Evolutionary conservation across 2,113 vertebrate genomes (phyloP).

Genomic region (Pontoporia blainvillei): DNA sequence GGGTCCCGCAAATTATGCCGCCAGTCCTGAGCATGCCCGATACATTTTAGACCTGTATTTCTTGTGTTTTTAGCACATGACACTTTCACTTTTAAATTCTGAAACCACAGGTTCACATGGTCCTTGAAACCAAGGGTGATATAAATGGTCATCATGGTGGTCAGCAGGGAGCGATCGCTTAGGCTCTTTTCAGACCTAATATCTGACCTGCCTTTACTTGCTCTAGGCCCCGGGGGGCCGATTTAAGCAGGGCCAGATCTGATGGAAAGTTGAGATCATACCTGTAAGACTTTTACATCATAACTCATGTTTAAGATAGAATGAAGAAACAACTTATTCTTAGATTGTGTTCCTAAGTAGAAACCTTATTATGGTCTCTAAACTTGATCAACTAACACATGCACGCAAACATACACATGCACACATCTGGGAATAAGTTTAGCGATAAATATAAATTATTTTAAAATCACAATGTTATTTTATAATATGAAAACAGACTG

Average conservation of each 20-base stretch:
- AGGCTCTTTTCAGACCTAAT: not conserved
- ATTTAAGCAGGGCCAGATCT: not conserved
- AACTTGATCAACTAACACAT: not conserved
- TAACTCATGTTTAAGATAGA: slow-evolving; percentile 9
- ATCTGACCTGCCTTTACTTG: not conserved
- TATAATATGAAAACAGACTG: not conserved
- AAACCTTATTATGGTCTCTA: not conserved
- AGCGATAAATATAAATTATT: not conserved
- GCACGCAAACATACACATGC: not conserved
- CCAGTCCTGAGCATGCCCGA: slow-evolving; percentile 22
- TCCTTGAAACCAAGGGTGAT: not conserved
- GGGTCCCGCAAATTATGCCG: not conserved
- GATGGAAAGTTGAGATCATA: not conserved
- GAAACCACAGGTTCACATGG: not conserved
- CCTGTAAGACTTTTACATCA: slow-evolving; percentile 23
- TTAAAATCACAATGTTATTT: not conserved
- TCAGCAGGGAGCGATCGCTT: not conserved
- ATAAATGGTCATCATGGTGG: not conserved
- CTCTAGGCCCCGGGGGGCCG: not conserved
- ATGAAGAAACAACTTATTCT: slow-evolving; percentile 12
- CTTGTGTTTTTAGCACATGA: not conserved
- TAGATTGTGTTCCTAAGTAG: not conserved
- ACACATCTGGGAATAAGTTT: not conserved
- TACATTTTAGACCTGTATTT: not conserved
- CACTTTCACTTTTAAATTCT: slow-evolving; percentile 37